phyloP scores from a whole-genome alignment of 2,797 vertebrate genomes.

The Molossus alvarezi region DNA sequence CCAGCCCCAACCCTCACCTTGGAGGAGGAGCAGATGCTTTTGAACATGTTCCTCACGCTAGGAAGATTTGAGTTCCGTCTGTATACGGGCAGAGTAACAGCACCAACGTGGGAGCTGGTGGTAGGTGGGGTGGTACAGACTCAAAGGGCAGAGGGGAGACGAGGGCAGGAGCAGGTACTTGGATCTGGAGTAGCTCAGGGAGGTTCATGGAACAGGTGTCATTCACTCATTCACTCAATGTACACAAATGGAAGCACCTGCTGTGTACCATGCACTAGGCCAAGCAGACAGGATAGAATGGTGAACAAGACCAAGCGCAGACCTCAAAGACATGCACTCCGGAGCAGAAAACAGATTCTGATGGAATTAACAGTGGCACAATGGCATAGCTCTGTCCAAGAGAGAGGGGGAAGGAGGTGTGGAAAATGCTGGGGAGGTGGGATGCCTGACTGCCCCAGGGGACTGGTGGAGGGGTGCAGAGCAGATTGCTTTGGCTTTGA shows the following conservation, averaged over 20 bases:
- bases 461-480: too few relatives aligned
- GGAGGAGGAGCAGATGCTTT: not conserved
- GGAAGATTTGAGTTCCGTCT: not conserved
- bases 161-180: not conserved
- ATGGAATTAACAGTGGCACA: not conserved
- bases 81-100: not conserved
- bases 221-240: not conserved
- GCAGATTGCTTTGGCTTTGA: not conserved
- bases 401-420: not conserved
- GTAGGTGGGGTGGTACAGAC: not conserved
- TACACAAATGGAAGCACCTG: not conserved
- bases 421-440: too few relatives aligned
- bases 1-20: not conserved
- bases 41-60: not conserved
- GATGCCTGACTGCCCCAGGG: not conserved
- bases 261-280: rapidly evolving
- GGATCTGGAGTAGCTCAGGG: not conserved
- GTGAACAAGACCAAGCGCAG: not conserved
- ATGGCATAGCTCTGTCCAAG: rapidly evolving
- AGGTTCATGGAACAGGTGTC: not conserved
- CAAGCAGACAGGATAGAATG: not conserved
- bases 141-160: too few relatives aligned
- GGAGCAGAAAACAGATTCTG: not conserved
- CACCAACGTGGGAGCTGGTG: not conserved
- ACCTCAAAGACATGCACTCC: not conserved